These are phyloP conservation scores for Anthoscopus minutus DNA, from an alignment of 2,113 vertebrate genomes.

Conservation along the genomic window DNA sequence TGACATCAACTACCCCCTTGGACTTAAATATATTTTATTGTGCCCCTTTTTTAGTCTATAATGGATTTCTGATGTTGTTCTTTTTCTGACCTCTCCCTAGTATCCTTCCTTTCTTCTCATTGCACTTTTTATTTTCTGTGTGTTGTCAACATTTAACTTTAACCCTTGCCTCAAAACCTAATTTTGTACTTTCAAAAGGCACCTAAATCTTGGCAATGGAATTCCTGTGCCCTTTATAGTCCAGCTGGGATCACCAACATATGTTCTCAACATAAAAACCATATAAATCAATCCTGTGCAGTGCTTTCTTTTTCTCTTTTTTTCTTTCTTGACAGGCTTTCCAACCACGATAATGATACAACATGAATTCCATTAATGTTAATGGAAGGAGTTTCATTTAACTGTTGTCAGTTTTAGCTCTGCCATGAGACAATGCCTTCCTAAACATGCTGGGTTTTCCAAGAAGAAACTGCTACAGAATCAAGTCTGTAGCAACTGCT, in stretches of 20 bases:
- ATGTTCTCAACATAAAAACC: not conserved
- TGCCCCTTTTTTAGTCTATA: not conserved
- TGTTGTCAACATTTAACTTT: not conserved
- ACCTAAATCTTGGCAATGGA: not conserved
- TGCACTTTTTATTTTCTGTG: not conserved
- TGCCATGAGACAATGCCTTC: not conserved
- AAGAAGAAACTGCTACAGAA: not conserved
- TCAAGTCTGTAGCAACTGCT: no score
- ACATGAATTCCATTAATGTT: not conserved
- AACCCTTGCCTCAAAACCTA: not conserved
- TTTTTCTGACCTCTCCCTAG: not conserved
- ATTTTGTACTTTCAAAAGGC: not conserved
- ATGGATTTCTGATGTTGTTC: not conserved
- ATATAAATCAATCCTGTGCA: not conserved
- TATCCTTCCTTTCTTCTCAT: not conserved
- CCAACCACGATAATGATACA: not conserved
- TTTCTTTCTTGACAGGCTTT: not conserved
- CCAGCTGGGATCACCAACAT: not conserved
- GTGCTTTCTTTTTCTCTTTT: accelerated
- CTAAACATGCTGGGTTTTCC: not conserved
- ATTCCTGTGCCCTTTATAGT: not conserved
- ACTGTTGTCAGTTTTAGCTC: not conserved
- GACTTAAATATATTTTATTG: not conserved
- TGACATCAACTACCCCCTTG: not conserved
- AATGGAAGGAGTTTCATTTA: not conserved